A percentile compares a stretch with the other conserved stretches of the same genome.
phyloP scores from a whole-genome alignment of 2,888 invertebrate species.

The Mythimna loreyi region DNA sequence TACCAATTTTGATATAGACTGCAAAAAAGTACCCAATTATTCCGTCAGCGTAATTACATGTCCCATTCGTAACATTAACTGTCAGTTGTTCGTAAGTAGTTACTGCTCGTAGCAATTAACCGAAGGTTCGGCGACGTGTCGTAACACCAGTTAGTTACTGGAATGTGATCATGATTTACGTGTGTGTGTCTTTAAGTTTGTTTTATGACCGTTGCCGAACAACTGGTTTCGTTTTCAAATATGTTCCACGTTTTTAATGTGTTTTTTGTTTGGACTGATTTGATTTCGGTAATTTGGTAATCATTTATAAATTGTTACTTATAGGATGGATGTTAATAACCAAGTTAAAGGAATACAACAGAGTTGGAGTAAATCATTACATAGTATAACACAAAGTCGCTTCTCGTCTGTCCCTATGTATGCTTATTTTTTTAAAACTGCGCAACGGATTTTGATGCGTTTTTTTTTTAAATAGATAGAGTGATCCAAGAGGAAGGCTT shows the following conservation, averaged over 20 bases:
- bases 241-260: conserved; percentile 17
- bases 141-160: conserved; percentile 46
- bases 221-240: conserved; percentile 39
- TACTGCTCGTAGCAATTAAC: conserved; percentile 39
- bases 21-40: conserved; percentile 13
- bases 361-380: too few relatives aligned
- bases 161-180: conserved; percentile 63
- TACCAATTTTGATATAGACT: background rate
- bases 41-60: conserved; percentile 25
- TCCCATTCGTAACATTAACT: conserved; percentile 27
- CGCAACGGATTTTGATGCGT: too few relatives aligned
- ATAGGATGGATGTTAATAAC: background rate
- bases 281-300: background rate
- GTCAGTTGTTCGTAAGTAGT: conserved; percentile 14
- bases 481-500: too few relatives aligned
- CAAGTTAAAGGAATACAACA: too few relatives aligned
- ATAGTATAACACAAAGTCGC: too few relatives aligned
- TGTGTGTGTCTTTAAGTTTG: conserved; percentile 46
- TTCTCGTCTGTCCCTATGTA: too few relatives aligned
- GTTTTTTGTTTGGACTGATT: conserved; percentile 14
- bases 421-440: too few relatives aligned
- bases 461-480: too few relatives aligned
- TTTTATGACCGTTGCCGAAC: conserved; percentile 42
- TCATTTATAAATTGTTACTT: background rate
- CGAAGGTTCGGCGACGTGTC: conserved; percentile 51